Evolutionary conservation across 1,140 invertebrate species (phyloP).

Genomic region (Arctopsyche grandis): DNA sequence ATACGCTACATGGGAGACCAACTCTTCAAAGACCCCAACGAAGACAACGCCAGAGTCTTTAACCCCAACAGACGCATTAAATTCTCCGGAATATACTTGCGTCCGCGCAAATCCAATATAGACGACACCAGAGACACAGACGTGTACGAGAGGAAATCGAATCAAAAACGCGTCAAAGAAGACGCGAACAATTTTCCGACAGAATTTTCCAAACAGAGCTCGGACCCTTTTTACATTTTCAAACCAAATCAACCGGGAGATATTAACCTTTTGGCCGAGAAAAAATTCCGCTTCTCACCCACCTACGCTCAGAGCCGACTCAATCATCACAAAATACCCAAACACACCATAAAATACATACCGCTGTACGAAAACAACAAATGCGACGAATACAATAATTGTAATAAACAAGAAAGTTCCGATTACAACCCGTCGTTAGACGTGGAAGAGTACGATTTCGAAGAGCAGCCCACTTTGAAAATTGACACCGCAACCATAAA

Average conservation of each 20-base stretch:
- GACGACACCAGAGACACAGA: neutral
- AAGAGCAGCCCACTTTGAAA: neutral
- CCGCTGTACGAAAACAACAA: neutral
- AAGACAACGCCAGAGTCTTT: constrained; percentile 56
- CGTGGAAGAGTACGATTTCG: constrained; percentile 31
- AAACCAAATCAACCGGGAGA: constrained; percentile 63
- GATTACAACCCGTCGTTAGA: constrained; percentile 21
- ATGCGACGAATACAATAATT: neutral
- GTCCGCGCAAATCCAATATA: constrained; percentile 50
- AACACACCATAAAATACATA: constrained; percentile 14
- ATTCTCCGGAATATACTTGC: constrained; percentile 60
- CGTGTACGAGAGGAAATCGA: neutral
- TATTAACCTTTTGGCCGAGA: constrained; percentile 64
- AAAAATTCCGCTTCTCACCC: constrained; percentile 60
- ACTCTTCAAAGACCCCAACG: constrained; percentile 56
- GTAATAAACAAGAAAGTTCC: neutral
- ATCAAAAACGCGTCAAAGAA: neutral
- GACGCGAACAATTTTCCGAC: neutral
- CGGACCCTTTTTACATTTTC: constrained; percentile 61
- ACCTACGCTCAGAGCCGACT: constrained; percentile 31
- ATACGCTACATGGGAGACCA: constrained; percentile 63
- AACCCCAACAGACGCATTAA: constrained; percentile 58
- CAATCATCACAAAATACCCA: constrained; percentile 29
- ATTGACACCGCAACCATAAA: neutral
- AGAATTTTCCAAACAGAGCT: neutral